phyloP scores from a whole-genome alignment of 2,888 invertebrate genomes.

The Leptopilina myrica region DNA sequence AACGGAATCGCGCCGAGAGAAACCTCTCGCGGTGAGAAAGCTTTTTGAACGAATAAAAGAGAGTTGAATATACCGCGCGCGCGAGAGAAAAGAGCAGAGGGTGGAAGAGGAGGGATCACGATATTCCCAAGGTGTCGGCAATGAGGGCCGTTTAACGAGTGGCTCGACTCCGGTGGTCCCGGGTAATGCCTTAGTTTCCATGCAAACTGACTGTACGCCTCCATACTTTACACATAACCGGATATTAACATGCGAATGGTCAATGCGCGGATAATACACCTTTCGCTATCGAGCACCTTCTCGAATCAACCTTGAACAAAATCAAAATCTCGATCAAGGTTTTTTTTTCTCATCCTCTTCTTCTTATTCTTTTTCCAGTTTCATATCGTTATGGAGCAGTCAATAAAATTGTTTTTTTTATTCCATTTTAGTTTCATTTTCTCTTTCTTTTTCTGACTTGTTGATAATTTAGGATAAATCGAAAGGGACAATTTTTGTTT shows the following conservation, averaged over 20 bases:
- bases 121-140: conserved; percentile 69
- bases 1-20: conserved; percentile 57
- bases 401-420: neutral
- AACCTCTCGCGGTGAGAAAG: conserved; percentile 29
- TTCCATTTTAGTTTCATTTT: too few relatives aligned
- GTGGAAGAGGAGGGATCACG: conserved; percentile 57
- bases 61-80: conserved; percentile 45
- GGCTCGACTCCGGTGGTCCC: conserved; percentile 74
- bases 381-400: neutral
- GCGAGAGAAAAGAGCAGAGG: conserved; percentile 46
- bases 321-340: conserved; percentile 64
- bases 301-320: conserved; percentile 52
- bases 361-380: neutral
- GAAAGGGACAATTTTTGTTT: too few relatives aligned
- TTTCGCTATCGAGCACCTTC: conserved; percentile 56
- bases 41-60: conserved; percentile 52
- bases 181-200: conserved; percentile 75
- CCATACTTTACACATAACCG: conserved; percentile 75
- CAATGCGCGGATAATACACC: conserved; percentile 59
- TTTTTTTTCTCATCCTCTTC: too few relatives aligned
- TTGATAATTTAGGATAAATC: too few relatives aligned
- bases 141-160: conserved; percentile 72
- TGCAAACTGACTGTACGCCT: conserved; percentile 74
- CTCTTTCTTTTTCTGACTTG: too few relatives aligned
- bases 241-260: conserved; percentile 75